Percentiles rank a stretch among this genome's conserved stretches.
Evolutionary conservation across 2,888 invertebrate species (phyloP).

Genomic region (Macrophya annulata): DNA sequence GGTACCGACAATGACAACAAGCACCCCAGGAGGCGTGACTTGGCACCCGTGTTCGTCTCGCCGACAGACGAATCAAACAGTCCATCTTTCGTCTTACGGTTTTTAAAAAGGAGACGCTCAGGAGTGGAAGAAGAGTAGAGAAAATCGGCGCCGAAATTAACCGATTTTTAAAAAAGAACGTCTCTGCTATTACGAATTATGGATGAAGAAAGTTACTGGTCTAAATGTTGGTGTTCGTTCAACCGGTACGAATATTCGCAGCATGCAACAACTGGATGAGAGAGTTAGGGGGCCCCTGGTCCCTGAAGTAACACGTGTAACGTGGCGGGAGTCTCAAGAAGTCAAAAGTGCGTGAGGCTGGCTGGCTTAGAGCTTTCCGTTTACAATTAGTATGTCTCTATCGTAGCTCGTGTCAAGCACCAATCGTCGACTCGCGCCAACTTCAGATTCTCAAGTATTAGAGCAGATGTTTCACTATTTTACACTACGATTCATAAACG

Average conservation of each 20-base stretch:
- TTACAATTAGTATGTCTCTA: slow-evolving; percentile 48
- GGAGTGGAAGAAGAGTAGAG: slow-evolving; percentile 34
- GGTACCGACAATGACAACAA: slow-evolving; percentile 77
- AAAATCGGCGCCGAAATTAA: slow-evolving; percentile 21
- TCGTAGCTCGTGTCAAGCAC: slow-evolving; percentile 48
- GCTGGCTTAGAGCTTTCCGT: slow-evolving; percentile 27
- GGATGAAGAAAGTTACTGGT: neutral
- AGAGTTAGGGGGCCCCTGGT: neutral
- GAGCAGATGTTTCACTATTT: slow-evolving; percentile 51
- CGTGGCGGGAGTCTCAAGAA: slow-evolving; percentile 30
- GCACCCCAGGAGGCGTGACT: slow-evolving; percentile 77
- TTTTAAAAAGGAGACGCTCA: neutral
- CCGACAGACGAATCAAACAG: slow-evolving; percentile 71
- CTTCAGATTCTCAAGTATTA: slow-evolving; percentile 47
- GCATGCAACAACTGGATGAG: slow-evolving; percentile 37
- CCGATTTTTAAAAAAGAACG: neutral
- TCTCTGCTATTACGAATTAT: neutral
- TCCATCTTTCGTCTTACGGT: slow-evolving; percentile 45
- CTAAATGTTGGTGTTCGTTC: slow-evolving; percentile 28
- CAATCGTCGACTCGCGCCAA: slow-evolving; percentile 36
- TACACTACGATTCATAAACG: slow-evolving; percentile 17
- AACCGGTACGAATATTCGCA: slow-evolving; percentile 31
- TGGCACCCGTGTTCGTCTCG: slow-evolving; percentile 69
- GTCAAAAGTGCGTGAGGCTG: slow-evolving; percentile 50
- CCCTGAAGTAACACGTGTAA: neutral